Percentiles rank a stretch among this genome's conserved stretches.
Evolutionary conservation across 2,797 vertebrate genomes (phyloP).

Genomic region (Acestrorhynchus altus): DNA sequence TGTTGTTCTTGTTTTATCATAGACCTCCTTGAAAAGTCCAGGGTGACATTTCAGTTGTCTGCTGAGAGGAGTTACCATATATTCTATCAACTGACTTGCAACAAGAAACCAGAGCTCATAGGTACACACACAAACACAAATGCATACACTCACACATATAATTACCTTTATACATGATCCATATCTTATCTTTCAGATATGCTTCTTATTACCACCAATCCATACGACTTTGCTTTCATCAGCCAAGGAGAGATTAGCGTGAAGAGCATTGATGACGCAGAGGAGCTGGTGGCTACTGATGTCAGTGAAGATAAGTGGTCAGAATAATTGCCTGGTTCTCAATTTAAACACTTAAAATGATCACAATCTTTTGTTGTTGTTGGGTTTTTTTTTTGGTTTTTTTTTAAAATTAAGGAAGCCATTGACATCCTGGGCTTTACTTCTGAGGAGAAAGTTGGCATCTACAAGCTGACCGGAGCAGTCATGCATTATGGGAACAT

Average conservation of each 20-base stretch:
- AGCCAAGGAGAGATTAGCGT: slow-evolving; percentile 87
- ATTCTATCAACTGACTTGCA: slow-evolving; percentile 87
- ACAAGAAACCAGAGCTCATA: slow-evolving; percentile 85
- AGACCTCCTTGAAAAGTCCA: slow-evolving; percentile 22
- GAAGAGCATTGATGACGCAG: slow-evolving; percentile 86
- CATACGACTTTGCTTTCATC: slow-evolving; percentile 84
- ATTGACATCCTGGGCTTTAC: slow-evolving; percentile 78
- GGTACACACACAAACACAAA: slow-evolving; percentile 66
- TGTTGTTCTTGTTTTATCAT: no score
- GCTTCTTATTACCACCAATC: slow-evolving; percentile 87
- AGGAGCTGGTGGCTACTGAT: slow-evolving; percentile 88
- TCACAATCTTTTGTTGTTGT: not conserved
- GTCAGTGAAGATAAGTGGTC: slow-evolving; percentile 70
- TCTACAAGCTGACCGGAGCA: slow-evolving; percentile 79
- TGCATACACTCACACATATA: not conserved
- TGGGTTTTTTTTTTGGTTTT: no score
- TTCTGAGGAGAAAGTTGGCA: slow-evolving; percentile 75
- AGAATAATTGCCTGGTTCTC: not conserved
- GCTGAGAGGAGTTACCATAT: slow-evolving; percentile 87
- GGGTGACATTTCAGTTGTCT: slow-evolving; percentile 3
- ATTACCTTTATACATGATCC: not conserved
- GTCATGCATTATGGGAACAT: slow-evolving; percentile 80
- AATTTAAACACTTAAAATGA: not conserved
- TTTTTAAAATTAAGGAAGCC: not conserved
- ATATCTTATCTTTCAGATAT: slow-evolving; percentile 71